Conservation (phyloP, 2,888 invertebrate genomes). For the Tachina fera region DNA sequence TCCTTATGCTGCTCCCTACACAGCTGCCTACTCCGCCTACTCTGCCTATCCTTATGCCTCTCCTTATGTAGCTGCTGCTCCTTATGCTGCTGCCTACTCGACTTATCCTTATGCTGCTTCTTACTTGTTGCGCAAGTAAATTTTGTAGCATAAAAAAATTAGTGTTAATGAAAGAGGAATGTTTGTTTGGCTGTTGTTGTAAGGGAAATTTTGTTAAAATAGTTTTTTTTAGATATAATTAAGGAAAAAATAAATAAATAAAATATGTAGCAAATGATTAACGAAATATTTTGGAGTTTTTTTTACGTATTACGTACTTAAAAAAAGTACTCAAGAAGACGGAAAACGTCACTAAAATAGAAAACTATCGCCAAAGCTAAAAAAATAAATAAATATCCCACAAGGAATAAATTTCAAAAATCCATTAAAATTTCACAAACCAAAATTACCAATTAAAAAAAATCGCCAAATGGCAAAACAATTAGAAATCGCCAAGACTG, state of each 20-base stretch:
- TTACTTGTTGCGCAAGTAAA: conserved; percentile 68
- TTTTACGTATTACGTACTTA: no score
- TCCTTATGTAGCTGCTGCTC: conserved; percentile 70
- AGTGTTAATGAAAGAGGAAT: background rate
- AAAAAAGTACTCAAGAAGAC: no score
- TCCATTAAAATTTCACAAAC: no score
- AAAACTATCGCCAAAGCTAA: no score
- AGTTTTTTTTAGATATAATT: background rate
- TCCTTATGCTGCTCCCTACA: conserved; percentile 69
- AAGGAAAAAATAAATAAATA: background rate
- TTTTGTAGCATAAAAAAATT: background rate
- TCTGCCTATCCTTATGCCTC: conserved; percentile 72
- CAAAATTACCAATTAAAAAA: no score
- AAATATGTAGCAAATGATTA: background rate
- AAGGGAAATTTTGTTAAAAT: background rate
- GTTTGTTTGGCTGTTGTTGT: conserved; percentile 5
- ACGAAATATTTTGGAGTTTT: background rate
- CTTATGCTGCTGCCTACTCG: conserved; percentile 72
- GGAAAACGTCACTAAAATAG: no score
- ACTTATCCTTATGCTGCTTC: conserved; percentile 71
- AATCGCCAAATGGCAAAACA: no score
- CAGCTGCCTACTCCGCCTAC: conserved; percentile 72
- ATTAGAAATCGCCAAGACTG: no score
- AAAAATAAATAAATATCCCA: no score
- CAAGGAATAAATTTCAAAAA: no score